Evolutionary conservation across 2,888 invertebrate species (phyloP).

Genomic region (Hydrotaea diabolus): DNA sequence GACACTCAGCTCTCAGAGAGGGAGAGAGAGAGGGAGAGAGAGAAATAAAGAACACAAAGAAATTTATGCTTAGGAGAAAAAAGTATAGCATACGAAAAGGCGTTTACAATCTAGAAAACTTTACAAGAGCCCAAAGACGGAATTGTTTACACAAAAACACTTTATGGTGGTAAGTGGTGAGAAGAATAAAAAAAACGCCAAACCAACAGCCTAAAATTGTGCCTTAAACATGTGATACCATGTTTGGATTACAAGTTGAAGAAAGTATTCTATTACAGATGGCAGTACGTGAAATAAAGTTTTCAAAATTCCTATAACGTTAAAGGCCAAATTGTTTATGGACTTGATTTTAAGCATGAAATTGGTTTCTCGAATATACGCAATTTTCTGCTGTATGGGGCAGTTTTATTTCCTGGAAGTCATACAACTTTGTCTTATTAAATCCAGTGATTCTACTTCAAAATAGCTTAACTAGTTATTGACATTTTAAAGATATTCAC

Average conservation of each 20-base stretch:
- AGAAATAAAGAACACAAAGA: no score
- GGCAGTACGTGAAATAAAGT: no score
- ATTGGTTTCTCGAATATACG: no score
- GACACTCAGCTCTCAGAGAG: background rate
- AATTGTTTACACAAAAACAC: constrained; percentile 5
- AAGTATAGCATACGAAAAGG: background rate
- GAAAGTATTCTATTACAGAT: no score
- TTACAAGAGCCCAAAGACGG: background rate
- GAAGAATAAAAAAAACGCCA: background rate
- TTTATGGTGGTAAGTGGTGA: background rate
- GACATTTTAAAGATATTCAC: no score
- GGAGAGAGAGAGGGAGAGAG: background rate
- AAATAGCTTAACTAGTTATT: no score
- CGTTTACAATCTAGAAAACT: background rate
- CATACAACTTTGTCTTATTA: no score
- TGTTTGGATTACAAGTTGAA: background rate
- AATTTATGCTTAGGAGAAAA: background rate
- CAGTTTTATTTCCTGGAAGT: no score
- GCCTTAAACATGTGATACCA: background rate
- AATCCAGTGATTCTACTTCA: no score
- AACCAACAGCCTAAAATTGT: background rate
- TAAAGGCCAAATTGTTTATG: background rate
- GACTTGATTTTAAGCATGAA: no score
- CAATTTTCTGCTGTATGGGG: no score
- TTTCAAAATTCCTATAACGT: background rate